These are phyloP conservation scores for Magallana nippona DNA, from an alignment of 2,888 invertebrate genomes.

Conservation along the genomic window DNA sequence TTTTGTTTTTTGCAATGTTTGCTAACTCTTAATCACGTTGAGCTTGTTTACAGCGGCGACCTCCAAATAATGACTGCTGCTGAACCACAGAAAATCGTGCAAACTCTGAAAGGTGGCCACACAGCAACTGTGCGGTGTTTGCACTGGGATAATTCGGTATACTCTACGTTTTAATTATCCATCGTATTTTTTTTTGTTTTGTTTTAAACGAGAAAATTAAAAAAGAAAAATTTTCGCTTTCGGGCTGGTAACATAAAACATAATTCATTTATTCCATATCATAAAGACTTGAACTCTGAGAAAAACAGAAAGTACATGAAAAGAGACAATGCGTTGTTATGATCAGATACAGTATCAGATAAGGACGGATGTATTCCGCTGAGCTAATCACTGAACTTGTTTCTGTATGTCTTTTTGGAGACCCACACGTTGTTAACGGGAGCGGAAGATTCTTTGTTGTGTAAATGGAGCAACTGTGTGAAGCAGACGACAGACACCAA, in stretches of 20 bases:
- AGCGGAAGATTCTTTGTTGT: constrained; percentile 70
- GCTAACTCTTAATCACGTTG: constrained; percentile 3
- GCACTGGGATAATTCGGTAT: constrained; percentile 67
- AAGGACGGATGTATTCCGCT: neutral
- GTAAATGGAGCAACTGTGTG: constrained; percentile 61
- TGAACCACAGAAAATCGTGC: constrained; percentile 45
- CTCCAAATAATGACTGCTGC: constrained; percentile 53
- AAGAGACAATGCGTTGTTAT: neutral
- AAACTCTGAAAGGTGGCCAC: constrained; percentile 63
- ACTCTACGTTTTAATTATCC: constrained; percentile 24
- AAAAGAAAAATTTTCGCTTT: no score
- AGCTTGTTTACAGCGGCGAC: constrained; percentile 54
- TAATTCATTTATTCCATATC: no score
- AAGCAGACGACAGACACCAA: constrained; percentile 44
- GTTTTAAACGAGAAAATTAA: no score
- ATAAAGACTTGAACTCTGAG: no score
- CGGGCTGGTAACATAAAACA: no score
- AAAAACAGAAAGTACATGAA: neutral
- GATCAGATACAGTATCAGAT: neutral
- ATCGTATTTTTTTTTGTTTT: no score
- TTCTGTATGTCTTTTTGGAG: constrained; percentile 52
- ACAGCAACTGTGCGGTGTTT: constrained; percentile 64
- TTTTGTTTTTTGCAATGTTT: neutral
- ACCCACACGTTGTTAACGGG: constrained; percentile 65
- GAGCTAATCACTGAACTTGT: neutral